Evolutionary conservation across 2,113 vertebrate genomes (phyloP), one percentile per base, ranked within the genome.

Genomic region (Ptilorrhoa leucosticta): DNA sequence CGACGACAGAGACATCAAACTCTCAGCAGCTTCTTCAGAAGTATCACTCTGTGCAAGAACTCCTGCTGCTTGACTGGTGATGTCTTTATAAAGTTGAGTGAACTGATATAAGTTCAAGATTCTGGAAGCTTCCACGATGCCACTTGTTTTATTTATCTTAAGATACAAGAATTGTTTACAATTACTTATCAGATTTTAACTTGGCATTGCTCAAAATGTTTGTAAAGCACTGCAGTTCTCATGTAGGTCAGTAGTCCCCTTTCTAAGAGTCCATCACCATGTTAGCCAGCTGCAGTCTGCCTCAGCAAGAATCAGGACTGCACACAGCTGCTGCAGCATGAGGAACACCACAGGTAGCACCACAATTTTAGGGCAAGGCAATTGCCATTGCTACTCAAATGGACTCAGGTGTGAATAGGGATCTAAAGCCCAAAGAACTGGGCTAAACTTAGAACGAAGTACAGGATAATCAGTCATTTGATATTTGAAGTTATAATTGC

Each of bases 91-190:
- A 70, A 99, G 98, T 87, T 99, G 99, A 95, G 98, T 98, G 96
- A 99, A 99, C 98, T 99, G 99, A 98, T 99, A 99, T 51, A 99
- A 98, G 97, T 99, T 99, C 99, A 99, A 99, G 97, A 99, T 99
- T 66, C 99, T 98, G 3, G 99, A 99, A 28, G 98, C 99, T 96
- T 99, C 99, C 94, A 99, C 97, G 85, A 98, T 98, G 42, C 99
- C 99, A 35, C 92, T 98, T 91, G 98, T 98, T 96, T 99, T 99
- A 97, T 99, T 99, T 97, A 99, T 99, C 99, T 99, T 94, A 83
- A 97, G 84, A 96, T 19, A 96, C 3, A 97, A 97, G 87, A 94
- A 91, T 89, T 76, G 48, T 40, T 71, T 37, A 92, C 27, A 83
- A 83, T 95, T 95, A 92, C n/a, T 48, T 17, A 68, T 73, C 72